Conservation (phyloP, 2,888 invertebrate genomes). For the Ormyrus nitidulus region DNA sequence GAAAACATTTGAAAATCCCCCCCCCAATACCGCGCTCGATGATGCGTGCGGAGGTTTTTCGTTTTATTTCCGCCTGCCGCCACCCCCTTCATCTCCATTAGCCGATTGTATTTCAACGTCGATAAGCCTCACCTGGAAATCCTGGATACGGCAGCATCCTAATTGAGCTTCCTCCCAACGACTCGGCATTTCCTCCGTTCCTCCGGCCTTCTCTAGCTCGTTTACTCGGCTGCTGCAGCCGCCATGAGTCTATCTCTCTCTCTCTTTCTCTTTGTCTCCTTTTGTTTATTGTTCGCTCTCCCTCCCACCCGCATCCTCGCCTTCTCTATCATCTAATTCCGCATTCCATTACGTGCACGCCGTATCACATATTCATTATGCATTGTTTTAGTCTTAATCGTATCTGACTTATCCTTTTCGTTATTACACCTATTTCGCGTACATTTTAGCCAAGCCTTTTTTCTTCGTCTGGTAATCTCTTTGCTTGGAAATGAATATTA, state of each 20-base stretch:
- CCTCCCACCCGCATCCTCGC: neutral
- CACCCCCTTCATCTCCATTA: conserved; percentile 63
- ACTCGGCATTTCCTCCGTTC: conserved; percentile 8
- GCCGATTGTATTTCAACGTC: conserved; percentile 67
- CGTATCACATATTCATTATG: neutral
- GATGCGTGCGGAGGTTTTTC: conserved; percentile 3
- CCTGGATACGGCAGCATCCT: conserved; percentile 60
- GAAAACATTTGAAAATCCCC: conserved; percentile 40
- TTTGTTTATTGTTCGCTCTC: conserved; percentile 20
- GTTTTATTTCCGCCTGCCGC: conserved; percentile 11
- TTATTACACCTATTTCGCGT: too few species aligned
- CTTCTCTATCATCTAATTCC: neutral
- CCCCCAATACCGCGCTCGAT: neutral
- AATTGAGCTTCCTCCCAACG: conserved; percentile 58
- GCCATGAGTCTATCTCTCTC: conserved; percentile 24
- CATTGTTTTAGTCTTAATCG: neutral
- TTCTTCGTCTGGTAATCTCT: too few species aligned
- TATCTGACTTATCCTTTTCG: too few species aligned
- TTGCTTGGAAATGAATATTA: too few species aligned
- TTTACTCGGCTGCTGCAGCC: neutral
- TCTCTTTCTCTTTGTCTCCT: neutral
- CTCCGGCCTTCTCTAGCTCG: conserved; percentile 24
- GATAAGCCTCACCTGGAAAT: conserved; percentile 64
- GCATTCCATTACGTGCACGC: neutral
- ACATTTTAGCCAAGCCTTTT: too few species aligned